Evolutionary conservation across 2,113 vertebrate species (phyloP).

Genomic region (Cynocephalus volans): DNA sequence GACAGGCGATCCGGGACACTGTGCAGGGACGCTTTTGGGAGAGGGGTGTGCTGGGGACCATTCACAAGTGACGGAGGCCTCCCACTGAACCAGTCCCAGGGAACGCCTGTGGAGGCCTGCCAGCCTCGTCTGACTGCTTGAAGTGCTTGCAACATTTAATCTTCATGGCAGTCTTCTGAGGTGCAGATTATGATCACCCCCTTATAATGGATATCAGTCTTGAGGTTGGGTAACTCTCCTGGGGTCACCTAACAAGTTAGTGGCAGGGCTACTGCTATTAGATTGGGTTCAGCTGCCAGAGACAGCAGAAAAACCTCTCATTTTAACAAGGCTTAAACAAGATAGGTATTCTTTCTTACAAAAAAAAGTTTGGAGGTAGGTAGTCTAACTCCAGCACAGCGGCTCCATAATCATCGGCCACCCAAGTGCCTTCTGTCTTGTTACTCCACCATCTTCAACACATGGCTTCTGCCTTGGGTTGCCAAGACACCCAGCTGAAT

Average conservation of each 20-base stretch:
- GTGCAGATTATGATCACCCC: neutral
- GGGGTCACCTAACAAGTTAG: neutral
- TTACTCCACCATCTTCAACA: neutral
- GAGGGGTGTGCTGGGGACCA: neutral
- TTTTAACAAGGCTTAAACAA: neutral
- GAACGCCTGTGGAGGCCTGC: neutral
- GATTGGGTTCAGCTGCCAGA: constrained; percentile 6
- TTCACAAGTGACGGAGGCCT: neutral
- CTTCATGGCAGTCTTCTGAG: neutral
- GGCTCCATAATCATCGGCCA: neutral
- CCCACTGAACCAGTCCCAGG: neutral
- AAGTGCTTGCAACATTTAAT: neutral
- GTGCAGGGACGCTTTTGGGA: neutral
- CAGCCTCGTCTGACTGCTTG: neutral
- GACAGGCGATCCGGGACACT: neutral
- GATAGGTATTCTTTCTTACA: constrained; percentile 21
- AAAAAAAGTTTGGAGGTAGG: constrained; percentile 24
- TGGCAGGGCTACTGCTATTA: neutral
- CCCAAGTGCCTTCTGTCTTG: neutral
- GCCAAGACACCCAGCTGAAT: neutral
- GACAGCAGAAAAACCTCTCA: neutral
- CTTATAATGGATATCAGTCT: neutral
- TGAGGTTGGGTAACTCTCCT: constrained; percentile 25
- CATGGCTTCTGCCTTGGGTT: neutral
- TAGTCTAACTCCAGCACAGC: neutral